These are phyloP conservation scores for Vultur gryphus DNA, from an alignment of 2,797 vertebrate species.

Conservation along the genomic window DNA sequence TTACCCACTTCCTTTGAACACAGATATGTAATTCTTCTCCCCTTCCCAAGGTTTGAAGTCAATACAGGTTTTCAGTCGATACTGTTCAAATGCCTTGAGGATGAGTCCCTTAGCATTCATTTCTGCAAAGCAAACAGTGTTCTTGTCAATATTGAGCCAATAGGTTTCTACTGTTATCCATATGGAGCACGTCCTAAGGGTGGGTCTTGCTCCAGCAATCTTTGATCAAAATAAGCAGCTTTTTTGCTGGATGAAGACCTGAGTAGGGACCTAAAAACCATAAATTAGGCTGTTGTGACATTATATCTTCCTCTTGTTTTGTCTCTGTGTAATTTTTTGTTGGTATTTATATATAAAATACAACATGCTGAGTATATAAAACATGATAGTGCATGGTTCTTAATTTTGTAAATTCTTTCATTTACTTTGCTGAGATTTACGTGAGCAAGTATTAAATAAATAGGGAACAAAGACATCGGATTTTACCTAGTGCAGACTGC, in stretches of 20 bases:
- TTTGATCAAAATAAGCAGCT: background rate
- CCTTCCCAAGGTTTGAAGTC: conserved; percentile 91
- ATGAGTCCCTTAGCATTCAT: conserved; percentile 93
- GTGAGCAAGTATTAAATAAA: background rate
- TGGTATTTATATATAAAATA: background rate
- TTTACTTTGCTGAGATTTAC: background rate
- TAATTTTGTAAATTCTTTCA: background rate
- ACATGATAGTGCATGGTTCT: rapidly evolving
- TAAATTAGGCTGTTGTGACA: background rate
- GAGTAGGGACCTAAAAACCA: background rate
- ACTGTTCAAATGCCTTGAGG: conserved; percentile 92
- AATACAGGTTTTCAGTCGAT: conserved; percentile 92
- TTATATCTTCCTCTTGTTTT: background rate
- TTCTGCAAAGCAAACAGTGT: conserved; percentile 72
- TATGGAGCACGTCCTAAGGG: background rate
- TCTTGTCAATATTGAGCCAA: background rate
- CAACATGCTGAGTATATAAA: background rate
- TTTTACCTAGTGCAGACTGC: background rate
- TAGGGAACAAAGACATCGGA: rapidly evolving
- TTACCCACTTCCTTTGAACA: conserved; percentile 91
- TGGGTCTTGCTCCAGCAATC: background rate
- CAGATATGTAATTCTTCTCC: conserved; percentile 89
- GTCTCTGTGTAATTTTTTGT: background rate
- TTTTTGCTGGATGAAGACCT: background rate
- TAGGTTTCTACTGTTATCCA: background rate